phyloP scores from a whole-genome alignment of 1,140 invertebrate genomes.

The Drosophila sechellia region DNA sequence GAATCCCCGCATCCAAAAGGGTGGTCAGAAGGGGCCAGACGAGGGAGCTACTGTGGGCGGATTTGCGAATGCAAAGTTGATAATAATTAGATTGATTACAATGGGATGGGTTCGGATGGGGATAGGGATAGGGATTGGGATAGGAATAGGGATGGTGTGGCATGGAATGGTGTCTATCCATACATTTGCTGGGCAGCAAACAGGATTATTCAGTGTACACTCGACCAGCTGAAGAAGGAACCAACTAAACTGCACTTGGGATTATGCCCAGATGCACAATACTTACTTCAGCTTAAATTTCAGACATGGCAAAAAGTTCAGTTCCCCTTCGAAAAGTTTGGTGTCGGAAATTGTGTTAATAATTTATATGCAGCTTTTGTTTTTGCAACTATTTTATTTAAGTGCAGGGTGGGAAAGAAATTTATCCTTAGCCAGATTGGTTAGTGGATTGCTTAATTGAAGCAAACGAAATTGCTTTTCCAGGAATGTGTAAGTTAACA shows the following conservation, averaged over 20 bases:
- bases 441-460: not conserved
- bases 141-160: not conserved
- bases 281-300: conserved; percentile 2
- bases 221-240: not conserved
- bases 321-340: conserved; percentile 8
- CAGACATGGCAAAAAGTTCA: conserved; percentile 5
- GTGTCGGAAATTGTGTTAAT: conserved; percentile 27
- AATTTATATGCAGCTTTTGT: conserved; percentile 4
- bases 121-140: not conserved
- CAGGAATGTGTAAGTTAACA: not conserved
- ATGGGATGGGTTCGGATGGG: not conserved
- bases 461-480: not conserved
- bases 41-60: not conserved
- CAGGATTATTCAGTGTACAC: not conserved
- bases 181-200: not conserved
- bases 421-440: not conserved
- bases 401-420: not conserved
- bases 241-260: conserved; percentile 7
- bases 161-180: not conserved
- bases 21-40: not conserved
- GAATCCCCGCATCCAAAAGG: not conserved
- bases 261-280: conserved; percentile 17
- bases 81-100: conserved; percentile 42
- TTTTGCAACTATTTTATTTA: conserved; percentile 1
- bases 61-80: conserved; percentile 34